phyloP scores from a whole-genome alignment of 2,113 vertebrate genomes.

The Octodon degus region DNA sequence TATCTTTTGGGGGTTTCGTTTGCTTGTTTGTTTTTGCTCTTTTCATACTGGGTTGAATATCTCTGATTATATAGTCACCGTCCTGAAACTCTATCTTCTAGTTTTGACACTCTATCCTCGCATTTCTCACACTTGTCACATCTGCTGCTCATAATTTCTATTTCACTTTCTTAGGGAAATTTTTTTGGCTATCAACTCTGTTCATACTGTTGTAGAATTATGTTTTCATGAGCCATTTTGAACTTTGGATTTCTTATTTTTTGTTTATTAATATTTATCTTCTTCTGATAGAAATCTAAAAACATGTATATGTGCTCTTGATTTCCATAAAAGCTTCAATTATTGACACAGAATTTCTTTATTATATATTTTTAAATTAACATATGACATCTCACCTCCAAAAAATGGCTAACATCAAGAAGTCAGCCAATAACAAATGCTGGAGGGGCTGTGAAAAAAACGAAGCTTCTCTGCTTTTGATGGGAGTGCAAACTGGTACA shows the following conservation, averaged over 20 bases:
- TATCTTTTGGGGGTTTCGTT: not conserved
- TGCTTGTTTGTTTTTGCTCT: too few relatives aligned
- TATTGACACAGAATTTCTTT: not conserved
- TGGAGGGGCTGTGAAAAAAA: too few relatives aligned
- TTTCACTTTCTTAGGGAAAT: not conserved
- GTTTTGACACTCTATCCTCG: not conserved
- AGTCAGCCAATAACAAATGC: too few relatives aligned
- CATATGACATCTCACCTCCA: too few relatives aligned
- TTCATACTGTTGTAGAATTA: not conserved
- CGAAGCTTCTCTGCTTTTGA: too few relatives aligned
- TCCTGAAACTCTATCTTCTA: not conserved
- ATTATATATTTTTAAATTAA: not conserved
- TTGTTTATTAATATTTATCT: not conserved
- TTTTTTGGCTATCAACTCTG: not conserved
- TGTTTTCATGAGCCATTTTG: not conserved
- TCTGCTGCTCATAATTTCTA: not conserved
- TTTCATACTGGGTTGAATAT: not conserved
- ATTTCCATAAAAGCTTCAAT: not conserved
- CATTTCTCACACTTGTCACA: not conserved
- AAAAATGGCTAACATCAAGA: too few relatives aligned
- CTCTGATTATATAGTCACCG: not conserved
- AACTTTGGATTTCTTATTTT: not conserved
- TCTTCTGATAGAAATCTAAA: not conserved
- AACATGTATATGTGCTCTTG: not conserved
- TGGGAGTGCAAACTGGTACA: too few relatives aligned